Evolutionary conservation across 2,888 invertebrate genomes (phyloP), one percentile per base, ranked within the genome.

Genomic region (Strigamia crassipes): DNA sequence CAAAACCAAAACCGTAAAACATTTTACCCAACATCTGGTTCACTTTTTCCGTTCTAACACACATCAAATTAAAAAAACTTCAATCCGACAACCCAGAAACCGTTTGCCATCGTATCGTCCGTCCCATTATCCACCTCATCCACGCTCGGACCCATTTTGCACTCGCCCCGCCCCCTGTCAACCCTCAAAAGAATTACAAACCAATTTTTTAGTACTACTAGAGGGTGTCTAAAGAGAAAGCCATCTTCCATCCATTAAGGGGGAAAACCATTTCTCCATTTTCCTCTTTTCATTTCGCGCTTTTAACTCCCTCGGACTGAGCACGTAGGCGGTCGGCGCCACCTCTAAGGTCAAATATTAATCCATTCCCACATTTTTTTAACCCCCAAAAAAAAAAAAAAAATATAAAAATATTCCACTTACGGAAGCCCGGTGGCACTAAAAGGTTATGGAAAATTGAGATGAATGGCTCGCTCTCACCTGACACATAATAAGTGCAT

Each of bases 401-500:
- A 51, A n/a, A n/a, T 51, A 6, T 51, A 51, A 3, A 51, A 51
- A 51, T 51, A 51, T 51, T n/a, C 51, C 10, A 51, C 51, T n/a
- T 13, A 51, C 13, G 13, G 51, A 13, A 51, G 51, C 51, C 51
- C 10, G 3, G 6, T 34, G 34, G 34, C n/a, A n/a, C n/a, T 34
- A 34, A 34, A 34, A 34, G 34, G 34, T 5, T 34, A 34, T 34
- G 34, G 34, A 34, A 34, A 34, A 34, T 3, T 34, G 34, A 6
- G 4, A 34, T 34, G 34, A 61, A 61, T 15, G 18, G n/a, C n/a
- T n/a, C n/a, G 3, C n/a, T 61, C 61, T 61, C 61, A 61, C 61
- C 61, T 61, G 61, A 61, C 18, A n/a, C 18, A 61, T 61, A 61
- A 61, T 61, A 61, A 61, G 10, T 61, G 18, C 61, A 61, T 61